Conservation (phyloP, 2,888 invertebrate genomes). For the Hyles lineata region DNA sequence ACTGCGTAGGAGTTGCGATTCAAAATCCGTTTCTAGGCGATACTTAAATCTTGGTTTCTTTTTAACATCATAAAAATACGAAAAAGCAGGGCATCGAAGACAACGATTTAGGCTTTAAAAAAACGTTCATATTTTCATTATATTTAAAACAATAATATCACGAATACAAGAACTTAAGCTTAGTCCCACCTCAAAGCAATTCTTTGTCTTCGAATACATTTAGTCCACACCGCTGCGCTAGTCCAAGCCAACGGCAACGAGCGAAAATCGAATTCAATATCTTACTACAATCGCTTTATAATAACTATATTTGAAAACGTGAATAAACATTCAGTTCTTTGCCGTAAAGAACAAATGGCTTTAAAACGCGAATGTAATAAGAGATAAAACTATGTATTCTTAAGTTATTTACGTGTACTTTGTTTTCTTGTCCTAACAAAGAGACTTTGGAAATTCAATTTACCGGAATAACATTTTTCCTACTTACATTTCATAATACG, state of each 20-base stretch:
- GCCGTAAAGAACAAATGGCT: conserved; percentile 24
- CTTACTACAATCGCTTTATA: neutral
- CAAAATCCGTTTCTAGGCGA: no score
- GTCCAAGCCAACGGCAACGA: neutral
- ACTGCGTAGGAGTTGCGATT: no score
- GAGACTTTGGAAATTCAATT: conserved; percentile 60
- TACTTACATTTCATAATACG: conserved; percentile 42
- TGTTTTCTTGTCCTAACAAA: conserved; percentile 58
- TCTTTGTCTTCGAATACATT: no score
- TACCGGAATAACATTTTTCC: conserved; percentile 51
- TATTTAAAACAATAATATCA: no score
- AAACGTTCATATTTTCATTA: no score
- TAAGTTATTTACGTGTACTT: conserved; percentile 57
- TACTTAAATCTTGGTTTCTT: no score
- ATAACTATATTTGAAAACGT: conserved; percentile 4
- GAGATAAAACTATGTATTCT: conserved; percentile 45
- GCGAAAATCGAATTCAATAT: neutral
- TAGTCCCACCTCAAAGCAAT: no score
- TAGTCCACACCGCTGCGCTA: neutral
- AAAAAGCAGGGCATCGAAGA: no score
- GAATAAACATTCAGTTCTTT: neutral
- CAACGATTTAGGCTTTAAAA: no score
- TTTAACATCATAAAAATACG: no score
- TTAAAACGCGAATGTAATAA: conserved; percentile 41
- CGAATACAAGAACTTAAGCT: no score